phyloP scores from a whole-genome alignment of 2,888 invertebrate species.

The Sisyra terminalis region DNA sequence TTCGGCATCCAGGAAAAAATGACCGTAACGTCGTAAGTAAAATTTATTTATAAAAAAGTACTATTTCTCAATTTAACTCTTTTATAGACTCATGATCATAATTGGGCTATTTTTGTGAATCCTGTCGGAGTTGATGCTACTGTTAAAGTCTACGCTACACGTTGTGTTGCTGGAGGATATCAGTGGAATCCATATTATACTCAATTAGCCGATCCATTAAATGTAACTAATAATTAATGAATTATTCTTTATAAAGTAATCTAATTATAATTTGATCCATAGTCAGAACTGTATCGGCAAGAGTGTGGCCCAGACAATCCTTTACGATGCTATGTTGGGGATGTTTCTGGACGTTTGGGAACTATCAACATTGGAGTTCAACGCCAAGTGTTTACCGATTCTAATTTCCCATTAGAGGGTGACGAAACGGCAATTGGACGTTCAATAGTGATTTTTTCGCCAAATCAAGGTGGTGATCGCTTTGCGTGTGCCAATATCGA shows the following conservation, averaged over 20 bases:
- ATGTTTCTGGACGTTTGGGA: slow-evolving; percentile 70
- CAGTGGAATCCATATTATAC: slow-evolving; percentile 85
- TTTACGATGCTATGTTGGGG: slow-evolving; percentile 79
- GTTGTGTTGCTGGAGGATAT: slow-evolving; percentile 84
- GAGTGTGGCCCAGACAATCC: slow-evolving; percentile 84
- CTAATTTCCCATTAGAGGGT: slow-evolving; percentile 75
- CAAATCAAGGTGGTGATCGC: slow-evolving; percentile 49
- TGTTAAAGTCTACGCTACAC: slow-evolving; percentile 57
- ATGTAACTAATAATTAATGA: slow-evolving; percentile 33
- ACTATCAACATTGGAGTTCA: slow-evolving; percentile 65
- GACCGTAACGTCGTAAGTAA: slow-evolving; percentile 61
- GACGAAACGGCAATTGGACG: slow-evolving; percentile 61
- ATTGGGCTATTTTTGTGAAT: slow-evolving; percentile 85
- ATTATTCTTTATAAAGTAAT: slow-evolving; percentile 5
- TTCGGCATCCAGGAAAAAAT: slow-evolving; percentile 72
- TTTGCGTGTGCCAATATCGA: slow-evolving; percentile 86
- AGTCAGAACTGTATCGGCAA: slow-evolving; percentile 69
- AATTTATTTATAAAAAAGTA: too few relatives aligned
- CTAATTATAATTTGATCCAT: slow-evolving; percentile 8
- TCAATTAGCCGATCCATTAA: slow-evolving; percentile 75
- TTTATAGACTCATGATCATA: slow-evolving; percentile 59
- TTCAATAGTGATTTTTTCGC: slow-evolving; percentile 69
- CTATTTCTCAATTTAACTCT: too few relatives aligned
- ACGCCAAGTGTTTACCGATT: slow-evolving; percentile 64
- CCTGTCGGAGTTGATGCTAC: slow-evolving; percentile 83